Evolutionary conservation across 1,140 invertebrate genomes (phyloP).

Genomic region (Portunus trituberculatus): DNA sequence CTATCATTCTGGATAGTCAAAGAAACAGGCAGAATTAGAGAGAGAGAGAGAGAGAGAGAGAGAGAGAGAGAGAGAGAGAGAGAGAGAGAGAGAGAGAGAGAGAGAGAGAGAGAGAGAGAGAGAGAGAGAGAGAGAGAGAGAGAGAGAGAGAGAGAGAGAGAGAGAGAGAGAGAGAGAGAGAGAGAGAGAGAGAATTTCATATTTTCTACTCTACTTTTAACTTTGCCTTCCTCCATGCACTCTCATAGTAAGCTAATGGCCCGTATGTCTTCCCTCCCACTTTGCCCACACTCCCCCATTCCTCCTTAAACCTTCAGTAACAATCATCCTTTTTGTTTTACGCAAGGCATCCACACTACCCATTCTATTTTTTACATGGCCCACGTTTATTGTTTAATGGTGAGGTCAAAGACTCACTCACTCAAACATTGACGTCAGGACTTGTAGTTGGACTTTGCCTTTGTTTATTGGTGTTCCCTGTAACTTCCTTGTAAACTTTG

Average conservation of each 20-base stretch:
- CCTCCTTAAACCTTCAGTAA: not conserved
- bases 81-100: not conserved
- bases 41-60: not conserved
- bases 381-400: not conserved
- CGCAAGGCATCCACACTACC: not conserved
- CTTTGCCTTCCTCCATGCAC: not conserved
- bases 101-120: not conserved
- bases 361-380: not conserved
- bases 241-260: not conserved
- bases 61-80: too few relatives aligned
- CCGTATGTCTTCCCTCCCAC: not conserved
- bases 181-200: not conserved
- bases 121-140: too few relatives aligned
- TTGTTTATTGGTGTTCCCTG: not conserved
- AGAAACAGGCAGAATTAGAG: too few relatives aligned
- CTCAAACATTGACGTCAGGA: not conserved
- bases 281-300: not conserved
- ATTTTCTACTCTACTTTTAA: not conserved
- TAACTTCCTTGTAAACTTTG: not conserved
- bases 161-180: too few relatives aligned
- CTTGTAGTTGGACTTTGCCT: not conserved
- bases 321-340: not conserved
- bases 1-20: too few relatives aligned
- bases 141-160: not conserved
- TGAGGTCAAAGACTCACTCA: not conserved